These are phyloP conservation scores for Corapipo altera DNA, from an alignment of 2,113 vertebrate genomes.

Conservation along the genomic window DNA sequence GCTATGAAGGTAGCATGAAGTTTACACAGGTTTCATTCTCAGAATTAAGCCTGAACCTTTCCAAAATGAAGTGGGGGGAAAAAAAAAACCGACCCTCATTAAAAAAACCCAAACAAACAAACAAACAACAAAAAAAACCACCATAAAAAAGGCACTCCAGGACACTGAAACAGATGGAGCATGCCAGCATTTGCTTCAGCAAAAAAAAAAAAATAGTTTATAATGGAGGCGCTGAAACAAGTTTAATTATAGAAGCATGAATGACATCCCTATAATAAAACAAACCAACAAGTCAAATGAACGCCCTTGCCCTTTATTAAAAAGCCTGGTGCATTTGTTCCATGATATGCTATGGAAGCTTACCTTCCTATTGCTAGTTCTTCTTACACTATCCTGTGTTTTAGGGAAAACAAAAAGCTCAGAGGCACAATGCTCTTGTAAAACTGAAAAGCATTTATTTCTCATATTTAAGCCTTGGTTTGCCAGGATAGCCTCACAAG, in stretches of 20 bases:
- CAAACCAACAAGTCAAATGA: constrained; percentile 18
- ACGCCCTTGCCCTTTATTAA: neutral
- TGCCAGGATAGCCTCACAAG: constrained; percentile 17
- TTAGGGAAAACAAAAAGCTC: neutral
- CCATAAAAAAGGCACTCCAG: neutral
- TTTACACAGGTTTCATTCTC: neutral
- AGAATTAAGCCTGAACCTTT: neutral
- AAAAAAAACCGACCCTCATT: rapidly evolving
- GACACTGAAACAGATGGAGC: constrained; percentile 35
- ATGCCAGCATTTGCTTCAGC: constrained; percentile 11
- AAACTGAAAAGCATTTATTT: constrained; percentile 21
- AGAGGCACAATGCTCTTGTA: neutral
- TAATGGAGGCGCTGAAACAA: neutral
- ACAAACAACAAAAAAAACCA: neutral
- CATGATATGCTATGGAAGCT: neutral
- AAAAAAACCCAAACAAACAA: neutral
- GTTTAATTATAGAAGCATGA: constrained; percentile 55
- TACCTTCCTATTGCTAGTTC: neutral
- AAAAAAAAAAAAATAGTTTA: neutral
- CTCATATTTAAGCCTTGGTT: constrained; percentile 24
- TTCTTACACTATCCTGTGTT: neutral
- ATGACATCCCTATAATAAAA: constrained; percentile 32
- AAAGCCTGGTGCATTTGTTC: neutral
- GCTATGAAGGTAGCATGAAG: neutral
- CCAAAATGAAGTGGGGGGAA: neutral